These are phyloP conservation scores for Carassius auratus DNA, from an alignment of 2,113 vertebrate species.

Conservation along the genomic window DNA sequence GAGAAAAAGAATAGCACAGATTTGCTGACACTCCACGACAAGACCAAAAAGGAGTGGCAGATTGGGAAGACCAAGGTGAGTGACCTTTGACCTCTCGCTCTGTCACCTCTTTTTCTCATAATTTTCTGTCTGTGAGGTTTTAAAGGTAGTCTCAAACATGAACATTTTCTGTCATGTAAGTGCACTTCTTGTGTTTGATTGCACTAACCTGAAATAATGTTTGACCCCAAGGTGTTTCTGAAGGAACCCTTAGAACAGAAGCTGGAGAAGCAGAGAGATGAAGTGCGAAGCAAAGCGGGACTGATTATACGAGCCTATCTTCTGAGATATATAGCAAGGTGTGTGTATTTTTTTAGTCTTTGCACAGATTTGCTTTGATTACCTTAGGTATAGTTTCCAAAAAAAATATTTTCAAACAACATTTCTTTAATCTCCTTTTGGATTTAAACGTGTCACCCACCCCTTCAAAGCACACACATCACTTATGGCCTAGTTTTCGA, in stretches of 20 bases:
- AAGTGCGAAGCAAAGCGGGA: conserved; percentile 83
- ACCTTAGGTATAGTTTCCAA: not conserved
- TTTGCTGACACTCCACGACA: conserved; percentile 80
- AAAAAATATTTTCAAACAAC: not conserved
- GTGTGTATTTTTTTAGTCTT: not conserved
- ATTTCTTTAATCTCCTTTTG: not conserved
- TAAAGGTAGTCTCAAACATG: not conserved
- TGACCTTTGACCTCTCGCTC: not conserved
- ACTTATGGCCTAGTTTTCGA: not conserved
- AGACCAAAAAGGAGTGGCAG: conserved; percentile 85
- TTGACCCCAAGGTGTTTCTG: conserved; percentile 86
- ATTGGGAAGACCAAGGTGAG: conserved; percentile 91
- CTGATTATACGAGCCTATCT: conserved; percentile 87
- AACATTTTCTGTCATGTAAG: not conserved
- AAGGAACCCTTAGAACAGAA: conserved; percentile 89
- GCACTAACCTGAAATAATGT: not conserved
- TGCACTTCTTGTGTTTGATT: not conserved
- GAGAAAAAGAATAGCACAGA: conserved; percentile 77
- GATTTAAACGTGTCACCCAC: too few relatives aligned
- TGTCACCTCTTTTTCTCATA: not conserved
- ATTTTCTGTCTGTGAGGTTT: not conserved
- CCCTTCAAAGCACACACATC: not conserved
- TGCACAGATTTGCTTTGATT: not conserved
- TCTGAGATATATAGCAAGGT: conserved; percentile 89
- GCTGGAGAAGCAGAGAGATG: conserved; percentile 88